Evolutionary conservation across 1,140 invertebrate genomes (phyloP).

Genomic region (Pseudomyrmex flavicornis): DNA sequence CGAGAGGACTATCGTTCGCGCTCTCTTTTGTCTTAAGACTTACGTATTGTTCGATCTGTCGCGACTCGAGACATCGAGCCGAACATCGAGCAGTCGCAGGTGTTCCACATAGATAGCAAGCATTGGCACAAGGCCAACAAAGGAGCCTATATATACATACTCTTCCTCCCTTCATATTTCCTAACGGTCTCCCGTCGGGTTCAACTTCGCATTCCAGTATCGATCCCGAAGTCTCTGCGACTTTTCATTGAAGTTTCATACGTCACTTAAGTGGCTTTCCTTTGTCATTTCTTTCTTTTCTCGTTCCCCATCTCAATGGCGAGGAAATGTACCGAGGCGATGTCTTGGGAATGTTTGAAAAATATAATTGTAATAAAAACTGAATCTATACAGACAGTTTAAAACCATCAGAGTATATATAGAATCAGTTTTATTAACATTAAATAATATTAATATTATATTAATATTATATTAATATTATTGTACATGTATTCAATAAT

Average conservation of each 20-base stretch:
- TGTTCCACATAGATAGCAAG: slow-evolving; percentile 84
- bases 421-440: no score
- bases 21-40: slow-evolving; percentile 46
- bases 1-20: slow-evolving; percentile 16
- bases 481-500: no score
- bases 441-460: no score
- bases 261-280: slow-evolving; percentile 73
- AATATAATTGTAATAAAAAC: slow-evolving; percentile 2
- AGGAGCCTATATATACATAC: slow-evolving; percentile 78
- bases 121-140: slow-evolving; percentile 84
- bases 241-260: slow-evolving; percentile 84
- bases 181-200: slow-evolving; percentile 15
- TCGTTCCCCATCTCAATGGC: background rate
- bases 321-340: background rate
- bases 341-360: background rate
- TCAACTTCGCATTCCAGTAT: slow-evolving; percentile 73
- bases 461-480: no score
- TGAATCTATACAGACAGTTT: background rate
- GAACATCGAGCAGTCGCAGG: slow-evolving; percentile 81
- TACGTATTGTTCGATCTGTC: slow-evolving; percentile 50
- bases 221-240: slow-evolving; percentile 79
- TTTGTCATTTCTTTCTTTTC: slow-evolving; percentile 4
- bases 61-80: slow-evolving; percentile 66
- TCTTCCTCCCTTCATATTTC: slow-evolving; percentile 41
- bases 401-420: background rate